phyloP scores from a whole-genome alignment of 2,888 invertebrate genomes.

The Ryuthela nishihirai region DNA sequence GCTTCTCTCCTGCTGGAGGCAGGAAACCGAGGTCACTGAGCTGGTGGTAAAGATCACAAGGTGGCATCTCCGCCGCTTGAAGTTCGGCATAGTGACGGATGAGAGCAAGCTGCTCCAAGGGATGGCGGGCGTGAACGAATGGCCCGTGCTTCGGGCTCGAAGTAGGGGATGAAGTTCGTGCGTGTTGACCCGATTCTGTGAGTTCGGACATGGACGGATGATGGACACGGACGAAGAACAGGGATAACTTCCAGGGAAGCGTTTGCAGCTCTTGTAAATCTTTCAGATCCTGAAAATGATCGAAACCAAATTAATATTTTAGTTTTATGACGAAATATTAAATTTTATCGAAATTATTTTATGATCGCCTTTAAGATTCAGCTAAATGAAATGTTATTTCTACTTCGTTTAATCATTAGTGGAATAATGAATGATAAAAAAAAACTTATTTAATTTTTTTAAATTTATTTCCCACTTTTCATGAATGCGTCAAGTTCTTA shows the following conservation, averaged over 20 bases:
- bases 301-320: no score
- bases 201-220: conserved; percentile 28
- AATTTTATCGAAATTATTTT: no score
- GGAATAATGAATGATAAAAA: no score
- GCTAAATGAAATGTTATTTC: no score
- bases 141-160: conserved; percentile 8
- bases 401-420: no score
- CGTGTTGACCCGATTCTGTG: conserved; percentile 34
- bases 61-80: conserved; percentile 19
- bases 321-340: no score
- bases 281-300: conserved; percentile 12
- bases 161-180: conserved; percentile 1
- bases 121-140: conserved; percentile 25
- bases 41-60: conserved; percentile 14
- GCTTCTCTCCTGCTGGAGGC: conserved; percentile 11
- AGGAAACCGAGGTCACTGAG: conserved; percentile 17
- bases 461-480: no score
- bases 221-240: conserved; percentile 24
- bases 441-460: no score
- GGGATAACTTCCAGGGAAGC: conserved; percentile 17
- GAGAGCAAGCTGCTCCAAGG: conserved; percentile 22
- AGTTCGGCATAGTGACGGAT: conserved; percentile 27
- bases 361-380: no score
- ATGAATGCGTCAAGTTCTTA: no score
- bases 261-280: conserved; percentile 22